phyloP scores from a whole-genome alignment of 2,113 vertebrate genomes.

The Phylloscopus trochilus region DNA sequence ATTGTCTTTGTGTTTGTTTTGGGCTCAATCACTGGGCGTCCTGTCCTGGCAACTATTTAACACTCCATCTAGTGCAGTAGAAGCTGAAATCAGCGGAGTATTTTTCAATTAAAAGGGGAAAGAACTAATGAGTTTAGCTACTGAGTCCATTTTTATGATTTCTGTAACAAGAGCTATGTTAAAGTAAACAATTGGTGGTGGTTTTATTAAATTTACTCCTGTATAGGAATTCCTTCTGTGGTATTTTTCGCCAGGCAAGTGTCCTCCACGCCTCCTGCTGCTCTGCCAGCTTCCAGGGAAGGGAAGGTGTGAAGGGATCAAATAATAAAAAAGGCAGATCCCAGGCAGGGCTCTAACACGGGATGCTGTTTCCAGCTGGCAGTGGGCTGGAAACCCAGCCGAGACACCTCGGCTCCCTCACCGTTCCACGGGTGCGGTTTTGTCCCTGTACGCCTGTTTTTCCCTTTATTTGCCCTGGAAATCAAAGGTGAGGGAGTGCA shows the following conservation, averaged over 20 bases:
- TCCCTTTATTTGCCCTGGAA: neutral
- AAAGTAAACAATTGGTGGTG: constrained; percentile 76
- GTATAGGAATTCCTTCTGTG: constrained; percentile 69
- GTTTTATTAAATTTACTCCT: constrained; percentile 75
- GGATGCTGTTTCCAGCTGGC: neutral
- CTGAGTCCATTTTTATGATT: constrained; percentile 73
- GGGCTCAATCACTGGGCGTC: constrained; percentile 55
- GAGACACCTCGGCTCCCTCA: neutral
- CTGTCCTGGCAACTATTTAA: constrained; percentile 60
- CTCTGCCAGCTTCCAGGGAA: neutral
- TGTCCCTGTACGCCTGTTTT: neutral
- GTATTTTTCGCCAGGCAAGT: constrained; percentile 68
- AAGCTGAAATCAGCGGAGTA: constrained; percentile 57
- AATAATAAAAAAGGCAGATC: neutral
- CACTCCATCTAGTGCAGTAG: constrained; percentile 63
- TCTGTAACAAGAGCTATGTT: constrained; percentile 78
- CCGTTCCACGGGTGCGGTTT: rapidly evolving
- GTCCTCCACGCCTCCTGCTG: constrained; percentile 2
- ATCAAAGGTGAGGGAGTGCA: neutral
- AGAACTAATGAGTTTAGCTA: constrained; percentile 68
- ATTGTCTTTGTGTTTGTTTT: constrained; percentile 68
- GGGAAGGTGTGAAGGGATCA: neutral
- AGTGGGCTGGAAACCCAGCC: no score
- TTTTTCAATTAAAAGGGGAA: constrained; percentile 66
- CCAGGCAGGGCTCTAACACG: neutral